Conservation (phyloP, 2,797 vertebrate species). For the Helicolenus hilgendorfi region DNA sequence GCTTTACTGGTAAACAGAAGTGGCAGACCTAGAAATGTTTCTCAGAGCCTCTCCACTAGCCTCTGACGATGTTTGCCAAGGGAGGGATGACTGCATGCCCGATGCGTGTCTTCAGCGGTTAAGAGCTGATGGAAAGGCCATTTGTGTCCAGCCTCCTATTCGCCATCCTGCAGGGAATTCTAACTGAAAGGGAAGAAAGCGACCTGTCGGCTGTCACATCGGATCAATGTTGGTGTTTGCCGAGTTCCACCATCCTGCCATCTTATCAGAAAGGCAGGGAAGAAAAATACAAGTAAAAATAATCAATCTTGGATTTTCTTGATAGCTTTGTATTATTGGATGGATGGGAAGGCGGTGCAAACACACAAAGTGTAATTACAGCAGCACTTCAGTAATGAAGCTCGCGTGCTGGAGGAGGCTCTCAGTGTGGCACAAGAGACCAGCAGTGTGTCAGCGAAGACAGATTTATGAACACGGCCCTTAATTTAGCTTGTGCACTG, state of each 20-base stretch:
- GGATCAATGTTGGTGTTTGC: constrained; percentile 47
- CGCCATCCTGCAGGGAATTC: constrained; percentile 35
- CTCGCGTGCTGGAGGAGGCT: constrained; percentile 26
- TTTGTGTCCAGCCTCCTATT: constrained; percentile 39
- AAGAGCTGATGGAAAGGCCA: constrained; percentile 69
- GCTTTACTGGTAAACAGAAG: constrained; percentile 63
- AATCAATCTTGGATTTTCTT: not conserved
- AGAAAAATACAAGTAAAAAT: not conserved
- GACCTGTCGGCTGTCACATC: constrained; percentile 58
- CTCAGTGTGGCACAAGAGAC: constrained; percentile 15
- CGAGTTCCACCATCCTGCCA: not conserved
- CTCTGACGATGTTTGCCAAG: constrained; percentile 47
- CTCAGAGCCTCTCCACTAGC: constrained; percentile 19
- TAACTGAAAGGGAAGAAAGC: constrained; percentile 53
- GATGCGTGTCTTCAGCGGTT: constrained; percentile 46
- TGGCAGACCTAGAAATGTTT: constrained; percentile 62
- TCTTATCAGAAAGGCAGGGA: not conserved
- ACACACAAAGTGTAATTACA: constrained; percentile 43
- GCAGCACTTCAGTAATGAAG: constrained; percentile 42
- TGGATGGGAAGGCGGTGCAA: constrained; percentile 21
- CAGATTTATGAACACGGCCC: constrained; percentile 69
- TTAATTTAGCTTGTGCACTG: constrained; percentile 54
- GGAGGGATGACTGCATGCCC: constrained; percentile 46
- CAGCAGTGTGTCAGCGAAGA: constrained; percentile 38
- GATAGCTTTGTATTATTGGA: constrained; percentile 18